phyloP scores from a whole-genome alignment of 2,888 invertebrate species.

The Glyphotaelius pellucidus region DNA sequence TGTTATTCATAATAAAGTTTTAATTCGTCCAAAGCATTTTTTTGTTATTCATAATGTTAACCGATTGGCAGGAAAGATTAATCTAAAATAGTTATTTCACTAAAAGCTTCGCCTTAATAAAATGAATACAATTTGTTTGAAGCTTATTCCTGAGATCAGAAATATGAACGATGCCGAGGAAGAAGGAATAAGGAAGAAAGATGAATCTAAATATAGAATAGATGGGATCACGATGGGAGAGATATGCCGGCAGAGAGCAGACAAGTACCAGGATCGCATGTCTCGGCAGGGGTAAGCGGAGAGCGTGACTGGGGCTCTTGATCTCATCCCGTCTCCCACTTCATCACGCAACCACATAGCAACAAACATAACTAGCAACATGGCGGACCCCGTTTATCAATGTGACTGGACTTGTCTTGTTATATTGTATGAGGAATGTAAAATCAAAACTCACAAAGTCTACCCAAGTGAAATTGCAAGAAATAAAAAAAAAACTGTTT shows the following conservation, averaged over 20 bases:
- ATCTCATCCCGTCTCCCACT: constrained; percentile 9
- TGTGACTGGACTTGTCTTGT: neutral
- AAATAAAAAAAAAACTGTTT: too few relatives aligned
- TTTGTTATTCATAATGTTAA: too few relatives aligned
- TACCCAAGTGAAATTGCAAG: too few relatives aligned
- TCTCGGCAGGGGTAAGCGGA: neutral
- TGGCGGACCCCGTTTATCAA: neutral
- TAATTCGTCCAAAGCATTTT: too few relatives aligned
- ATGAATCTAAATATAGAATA: neutral
- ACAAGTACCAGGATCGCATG: constrained; percentile 15
- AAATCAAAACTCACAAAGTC: too few relatives aligned
- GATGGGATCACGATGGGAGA: constrained; percentile 7
- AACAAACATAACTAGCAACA: neutral
- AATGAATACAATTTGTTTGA: neutral
- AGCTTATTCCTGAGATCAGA: neutral
- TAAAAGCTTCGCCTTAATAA: too few relatives aligned
- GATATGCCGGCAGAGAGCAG: neutral
- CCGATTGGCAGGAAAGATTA: too few relatives aligned
- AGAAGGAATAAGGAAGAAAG: neutral
- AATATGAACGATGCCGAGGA: neutral
- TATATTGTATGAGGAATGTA: neutral
- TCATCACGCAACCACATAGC: neutral
- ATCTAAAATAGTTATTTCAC: too few relatives aligned
- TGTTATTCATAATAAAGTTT: too few relatives aligned
- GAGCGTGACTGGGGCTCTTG: neutral